phyloP scores from a whole-genome alignment of 1,140 invertebrate species.

The Drosophila nigromelanica region DNA sequence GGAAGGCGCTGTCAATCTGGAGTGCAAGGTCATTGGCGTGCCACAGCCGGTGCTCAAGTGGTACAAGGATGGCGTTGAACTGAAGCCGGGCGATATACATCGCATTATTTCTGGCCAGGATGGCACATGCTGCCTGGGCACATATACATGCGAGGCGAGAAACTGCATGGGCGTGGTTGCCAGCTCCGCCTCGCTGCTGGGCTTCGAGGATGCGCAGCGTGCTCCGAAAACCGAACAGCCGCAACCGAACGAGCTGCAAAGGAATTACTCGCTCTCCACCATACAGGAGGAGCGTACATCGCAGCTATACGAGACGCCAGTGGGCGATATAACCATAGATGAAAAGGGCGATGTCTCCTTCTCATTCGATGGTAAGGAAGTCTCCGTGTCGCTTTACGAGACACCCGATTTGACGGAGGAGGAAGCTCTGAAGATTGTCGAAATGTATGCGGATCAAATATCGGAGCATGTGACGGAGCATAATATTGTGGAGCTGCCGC shows the following conservation, averaged over 20 bases:
- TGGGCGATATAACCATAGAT: conserved; percentile 90
- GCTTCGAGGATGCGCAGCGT: conserved; percentile 90
- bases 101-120: conserved; percentile 94
- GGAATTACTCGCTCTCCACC: conserved; percentile 93
- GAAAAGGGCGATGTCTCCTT: conserved; percentile 94
- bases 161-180: conserved; percentile 96
- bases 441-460: conserved; percentile 96
- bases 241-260: conserved; percentile 85
- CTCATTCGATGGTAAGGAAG: conserved; percentile 95
- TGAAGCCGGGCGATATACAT: conserved; percentile 96
- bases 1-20: conserved; percentile 94
- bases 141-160: conserved; percentile 95
- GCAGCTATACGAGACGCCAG: conserved; percentile 92
- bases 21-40: conserved; percentile 97
- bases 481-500: conserved; percentile 94
- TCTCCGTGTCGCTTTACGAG: conserved; percentile 95
- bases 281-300: conserved; percentile 96
- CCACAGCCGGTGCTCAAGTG: conserved; percentile 94
- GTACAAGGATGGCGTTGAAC: conserved; percentile 95
- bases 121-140: conserved; percentile 94
- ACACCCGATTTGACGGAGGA: conserved; percentile 96
- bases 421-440: conserved; percentile 94
- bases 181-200: conserved; percentile 93
- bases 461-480: conserved; percentile 95
- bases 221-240: conserved; percentile 83